Percentiles rank a stretch among this genome's conserved stretches.
Evolutionary conservation across 2,797 vertebrate species (phyloP).

Genomic region (Poliocrania exsul): DNA sequence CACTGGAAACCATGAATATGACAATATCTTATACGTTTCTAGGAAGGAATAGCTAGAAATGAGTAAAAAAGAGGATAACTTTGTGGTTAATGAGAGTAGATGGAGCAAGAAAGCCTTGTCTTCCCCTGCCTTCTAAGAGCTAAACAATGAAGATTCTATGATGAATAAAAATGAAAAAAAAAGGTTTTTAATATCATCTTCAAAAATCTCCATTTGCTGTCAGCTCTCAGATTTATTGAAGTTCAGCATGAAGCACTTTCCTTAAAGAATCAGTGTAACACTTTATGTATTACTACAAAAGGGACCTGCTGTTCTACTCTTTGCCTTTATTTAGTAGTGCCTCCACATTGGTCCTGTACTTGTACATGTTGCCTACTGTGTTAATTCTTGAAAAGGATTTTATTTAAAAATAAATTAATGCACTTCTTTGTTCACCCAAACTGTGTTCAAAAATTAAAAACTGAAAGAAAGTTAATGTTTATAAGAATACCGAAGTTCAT

Average conservation of each 20-base stretch:
- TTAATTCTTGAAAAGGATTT: background rate
- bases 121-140: background rate
- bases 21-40: background rate
- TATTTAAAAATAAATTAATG: background rate
- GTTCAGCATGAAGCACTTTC: background rate
- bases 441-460: background rate
- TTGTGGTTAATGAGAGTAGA: background rate
- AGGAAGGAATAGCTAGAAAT: background rate
- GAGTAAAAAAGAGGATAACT: background rate
- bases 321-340: background rate
- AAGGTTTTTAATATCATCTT: background rate
- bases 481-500: background rate
- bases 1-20: background rate
- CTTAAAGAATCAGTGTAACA: background rate
- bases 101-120: background rate
- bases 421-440: background rate
- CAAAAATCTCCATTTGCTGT: background rate
- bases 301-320: background rate
- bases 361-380: background rate
- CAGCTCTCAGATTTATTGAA: background rate
- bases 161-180: background rate
- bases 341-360: background rate
- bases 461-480: background rate
- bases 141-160: background rate
- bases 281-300: background rate